Conservation (phyloP, 2,888 invertebrate genomes). For the Melanostoma scalare region DNA sequence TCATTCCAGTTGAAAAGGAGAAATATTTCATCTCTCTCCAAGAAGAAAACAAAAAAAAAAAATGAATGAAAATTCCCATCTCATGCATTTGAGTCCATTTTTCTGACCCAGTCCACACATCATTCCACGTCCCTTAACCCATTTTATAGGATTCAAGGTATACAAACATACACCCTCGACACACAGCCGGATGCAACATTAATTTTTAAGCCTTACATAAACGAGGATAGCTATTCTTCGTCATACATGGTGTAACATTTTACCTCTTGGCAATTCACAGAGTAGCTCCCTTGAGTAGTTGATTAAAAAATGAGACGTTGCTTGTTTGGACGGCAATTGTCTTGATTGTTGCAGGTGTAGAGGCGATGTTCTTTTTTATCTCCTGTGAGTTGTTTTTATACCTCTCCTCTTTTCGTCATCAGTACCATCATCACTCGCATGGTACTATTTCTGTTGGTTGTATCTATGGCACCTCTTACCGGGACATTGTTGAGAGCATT, state of each 20-base stretch:
- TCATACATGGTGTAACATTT: no score
- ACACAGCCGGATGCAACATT: conserved; percentile 48
- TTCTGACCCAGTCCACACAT: conserved; percentile 54
- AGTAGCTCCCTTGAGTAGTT: conserved; percentile 45
- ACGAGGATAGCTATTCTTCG: not conserved
- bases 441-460: conserved; percentile 36
- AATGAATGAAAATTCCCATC: conserved; percentile 36
- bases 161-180: not conserved
- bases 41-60: conserved; percentile 21
- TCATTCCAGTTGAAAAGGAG: conserved; percentile 16
- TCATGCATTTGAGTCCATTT: conserved; percentile 48
- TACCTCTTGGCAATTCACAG: conserved; percentile 9
- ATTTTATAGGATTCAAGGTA: no score
- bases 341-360: conserved; percentile 16
- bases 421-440: conserved; percentile 49
- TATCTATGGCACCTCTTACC: conserved; percentile 11
- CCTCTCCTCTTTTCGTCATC: conserved; percentile 26
- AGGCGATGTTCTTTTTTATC: not conserved
- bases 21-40: conserved; percentile 39
- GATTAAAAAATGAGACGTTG: conserved; percentile 52
- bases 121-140: conserved; percentile 4
- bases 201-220: conserved; percentile 39
- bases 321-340: conserved; percentile 51
- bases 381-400: not conserved
- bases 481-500: not conserved